These are phyloP conservation scores for Tubulanus polymorphus DNA, from an alignment of 2,888 invertebrate species.

Conservation along the genomic window DNA sequence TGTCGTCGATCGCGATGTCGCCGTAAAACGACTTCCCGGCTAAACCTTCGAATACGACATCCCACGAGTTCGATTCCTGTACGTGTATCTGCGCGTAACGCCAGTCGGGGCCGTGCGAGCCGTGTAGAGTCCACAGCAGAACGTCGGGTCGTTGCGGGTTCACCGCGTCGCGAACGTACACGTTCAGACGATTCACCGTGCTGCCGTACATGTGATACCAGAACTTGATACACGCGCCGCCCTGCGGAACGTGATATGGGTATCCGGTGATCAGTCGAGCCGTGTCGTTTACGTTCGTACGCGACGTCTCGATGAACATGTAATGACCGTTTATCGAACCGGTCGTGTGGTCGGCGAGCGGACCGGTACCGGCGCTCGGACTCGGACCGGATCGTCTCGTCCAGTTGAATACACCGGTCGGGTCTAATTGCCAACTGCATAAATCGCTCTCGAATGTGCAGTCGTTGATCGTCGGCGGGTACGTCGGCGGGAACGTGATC, in stretches of 20 bases:
- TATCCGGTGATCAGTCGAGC: constrained; percentile 28
- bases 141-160: constrained; percentile 17
- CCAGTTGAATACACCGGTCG: constrained; percentile 28
- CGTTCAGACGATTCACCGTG: constrained; percentile 34
- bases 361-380: constrained; percentile 34
- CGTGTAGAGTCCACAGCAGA: constrained; percentile 26
- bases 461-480: constrained; percentile 21
- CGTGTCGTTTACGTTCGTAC: constrained; percentile 22
- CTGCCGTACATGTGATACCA: constrained; percentile 51
- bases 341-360: constrained; percentile 40
- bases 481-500: constrained; percentile 3
- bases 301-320: constrained; percentile 17
- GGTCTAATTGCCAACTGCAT: constrained; percentile 41
- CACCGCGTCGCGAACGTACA: constrained; percentile 22
- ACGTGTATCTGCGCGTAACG: constrained; percentile 28
- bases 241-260: constrained; percentile 24
- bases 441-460: constrained; percentile 41
- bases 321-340: constrained; percentile 17
- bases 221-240: constrained; percentile 41
- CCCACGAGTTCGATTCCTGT: constrained; percentile 5
- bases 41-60: constrained; percentile 1
- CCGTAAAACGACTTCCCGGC: constrained; percentile 14
- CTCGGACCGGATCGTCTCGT: constrained; percentile 21
- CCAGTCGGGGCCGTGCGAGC: constrained; percentile 40
- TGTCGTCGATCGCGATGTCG: constrained; percentile 43